These are phyloP conservation scores for Neoascia interrupta DNA, from an alignment of 2,888 invertebrate genomes.

Conservation along the genomic window DNA sequence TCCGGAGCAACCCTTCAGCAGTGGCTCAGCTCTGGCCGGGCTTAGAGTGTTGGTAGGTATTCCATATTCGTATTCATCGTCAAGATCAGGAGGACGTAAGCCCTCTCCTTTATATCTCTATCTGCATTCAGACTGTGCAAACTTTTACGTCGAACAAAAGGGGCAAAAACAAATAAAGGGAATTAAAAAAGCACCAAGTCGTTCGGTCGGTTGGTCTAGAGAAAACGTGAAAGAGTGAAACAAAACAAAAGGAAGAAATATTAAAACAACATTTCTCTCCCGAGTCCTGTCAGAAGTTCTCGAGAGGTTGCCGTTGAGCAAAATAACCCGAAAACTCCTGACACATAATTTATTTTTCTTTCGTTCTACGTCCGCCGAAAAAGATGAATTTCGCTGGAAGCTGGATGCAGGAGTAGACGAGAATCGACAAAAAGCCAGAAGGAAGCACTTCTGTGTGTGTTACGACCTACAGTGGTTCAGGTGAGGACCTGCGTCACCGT, in stretches of 20 bases:
- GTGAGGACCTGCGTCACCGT: background rate
- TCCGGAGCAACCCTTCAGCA: no score
- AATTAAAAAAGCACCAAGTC: constrained; percentile 39
- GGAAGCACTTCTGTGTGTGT: constrained; percentile 14
- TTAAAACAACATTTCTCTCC: constrained; percentile 65
- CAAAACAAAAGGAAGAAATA: constrained; percentile 26
- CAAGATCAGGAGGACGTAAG: no score
- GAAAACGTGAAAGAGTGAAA: constrained; percentile 10
- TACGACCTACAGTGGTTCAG: constrained; percentile 22
- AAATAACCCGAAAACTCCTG: constrained; percentile 53
- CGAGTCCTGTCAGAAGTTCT: constrained; percentile 61
- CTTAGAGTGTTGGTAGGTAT: no score
- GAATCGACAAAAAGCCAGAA: constrained; percentile 35
- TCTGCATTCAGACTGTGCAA: constrained; percentile 37
- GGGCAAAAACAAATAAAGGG: constrained; percentile 40
- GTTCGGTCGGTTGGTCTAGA: no score
- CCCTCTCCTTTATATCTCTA: no score
- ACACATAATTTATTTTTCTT: constrained; percentile 66
- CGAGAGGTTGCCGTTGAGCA: constrained; percentile 22
- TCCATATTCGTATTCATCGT: background rate
- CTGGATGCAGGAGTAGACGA: no score
- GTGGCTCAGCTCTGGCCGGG: no score
- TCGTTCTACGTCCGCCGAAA: constrained; percentile 8
- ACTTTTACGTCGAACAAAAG: constrained; percentile 46
- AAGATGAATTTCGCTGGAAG: constrained; percentile 45